Evolutionary conservation across 2,113 vertebrate genomes (phyloP).

Genomic region (Paraplagusia blochii): DNA sequence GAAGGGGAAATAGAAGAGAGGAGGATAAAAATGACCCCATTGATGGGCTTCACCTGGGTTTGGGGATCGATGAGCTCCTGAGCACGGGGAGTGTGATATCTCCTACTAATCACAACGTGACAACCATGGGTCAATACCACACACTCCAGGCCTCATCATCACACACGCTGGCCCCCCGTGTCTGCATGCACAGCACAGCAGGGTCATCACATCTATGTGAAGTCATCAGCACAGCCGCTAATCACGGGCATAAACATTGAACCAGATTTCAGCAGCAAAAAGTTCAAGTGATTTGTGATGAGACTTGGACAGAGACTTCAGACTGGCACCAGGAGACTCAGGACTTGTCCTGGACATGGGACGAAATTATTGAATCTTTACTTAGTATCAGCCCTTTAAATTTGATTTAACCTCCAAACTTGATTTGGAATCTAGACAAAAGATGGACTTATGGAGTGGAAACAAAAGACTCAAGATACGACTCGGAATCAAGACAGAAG

Average conservation of each 20-base stretch:
- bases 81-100: conserved; percentile 62
- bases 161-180: conserved; percentile 30
- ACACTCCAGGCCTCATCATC: conserved; percentile 59
- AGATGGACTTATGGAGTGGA: too few species aligned
- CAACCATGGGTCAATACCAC: conserved; percentile 66
- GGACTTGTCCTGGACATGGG: too few species aligned
- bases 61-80: conserved; percentile 66
- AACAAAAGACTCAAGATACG: too few species aligned
- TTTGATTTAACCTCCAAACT: too few species aligned
- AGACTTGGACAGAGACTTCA: too few species aligned
- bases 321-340: too few species aligned
- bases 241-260: conserved; percentile 28
- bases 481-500: too few species aligned
- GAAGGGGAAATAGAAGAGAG: background rate
- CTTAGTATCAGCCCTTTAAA: too few species aligned
- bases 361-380: too few species aligned
- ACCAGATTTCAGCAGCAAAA: conserved; percentile 36
- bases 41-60: conserved; percentile 57
- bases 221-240: conserved; percentile 49
- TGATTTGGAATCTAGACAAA: too few species aligned
- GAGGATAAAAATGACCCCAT: conserved; percentile 61
- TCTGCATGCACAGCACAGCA: conserved; percentile 37
- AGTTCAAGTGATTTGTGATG: too few species aligned
- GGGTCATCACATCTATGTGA: conserved; percentile 30
- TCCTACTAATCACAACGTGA: conserved; percentile 71